Evolutionary conservation across 2,797 vertebrate species (phyloP).

Genomic region (Cyclopterus lumpus): DNA sequence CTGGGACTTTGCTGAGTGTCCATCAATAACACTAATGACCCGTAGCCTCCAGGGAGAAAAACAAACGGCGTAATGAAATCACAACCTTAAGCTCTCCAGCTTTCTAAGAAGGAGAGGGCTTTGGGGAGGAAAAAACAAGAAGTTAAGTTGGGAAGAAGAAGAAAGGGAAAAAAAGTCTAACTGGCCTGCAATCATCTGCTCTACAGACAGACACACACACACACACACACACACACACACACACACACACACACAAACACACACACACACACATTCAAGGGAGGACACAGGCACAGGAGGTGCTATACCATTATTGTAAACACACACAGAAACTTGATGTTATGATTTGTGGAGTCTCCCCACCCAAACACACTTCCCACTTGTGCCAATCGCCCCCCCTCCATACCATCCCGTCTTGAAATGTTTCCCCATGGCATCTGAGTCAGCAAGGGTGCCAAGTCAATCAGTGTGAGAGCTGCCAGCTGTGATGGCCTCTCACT

Average conservation of each 20-base stretch:
- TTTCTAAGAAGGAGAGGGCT: constrained; percentile 42
- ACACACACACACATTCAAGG: not conserved
- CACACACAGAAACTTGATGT: constrained; percentile 59
- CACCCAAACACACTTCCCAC: constrained; percentile 50
- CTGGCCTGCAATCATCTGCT: constrained; percentile 17
- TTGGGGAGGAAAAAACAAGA: constrained; percentile 4
- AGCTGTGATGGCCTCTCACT: constrained; percentile 72
- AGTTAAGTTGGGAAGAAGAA: constrained; percentile 21
- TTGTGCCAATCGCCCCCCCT: constrained; percentile 63
- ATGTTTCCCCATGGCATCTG: constrained; percentile 77
- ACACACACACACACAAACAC: constrained; percentile 5
- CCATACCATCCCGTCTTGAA: constrained; percentile 30
- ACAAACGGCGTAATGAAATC: constrained; percentile 73
- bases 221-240: constrained; percentile 3
- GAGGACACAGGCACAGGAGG: constrained; percentile 31
- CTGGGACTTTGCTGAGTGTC: constrained; percentile 56
- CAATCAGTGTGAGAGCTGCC: constrained; percentile 85
- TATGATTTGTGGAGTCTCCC: constrained; percentile 62
- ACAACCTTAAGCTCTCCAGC: constrained; percentile 56
- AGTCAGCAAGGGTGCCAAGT: constrained; percentile 80
- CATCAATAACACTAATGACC: constrained; percentile 82
- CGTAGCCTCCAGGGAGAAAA: constrained; percentile 72
- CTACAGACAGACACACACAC: not conserved
- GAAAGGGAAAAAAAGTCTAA: constrained; percentile 8
- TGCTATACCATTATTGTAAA: constrained; percentile 46